phyloP scores from a whole-genome alignment of 2,888 invertebrate species.

The Nephrotoma flavescens region DNA sequence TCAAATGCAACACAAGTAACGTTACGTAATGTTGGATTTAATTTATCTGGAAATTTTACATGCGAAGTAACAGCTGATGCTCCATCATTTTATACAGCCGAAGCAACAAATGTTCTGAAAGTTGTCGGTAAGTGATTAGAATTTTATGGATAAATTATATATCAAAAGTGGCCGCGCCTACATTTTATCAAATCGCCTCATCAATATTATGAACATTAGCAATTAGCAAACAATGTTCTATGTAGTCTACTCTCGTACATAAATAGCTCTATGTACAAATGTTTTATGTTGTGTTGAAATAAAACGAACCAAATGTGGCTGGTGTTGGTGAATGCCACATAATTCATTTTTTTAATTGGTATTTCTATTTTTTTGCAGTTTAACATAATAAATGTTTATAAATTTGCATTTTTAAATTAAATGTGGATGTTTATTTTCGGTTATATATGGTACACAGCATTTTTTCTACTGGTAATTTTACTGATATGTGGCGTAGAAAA shows the following conservation, averaged over 20 bases:
- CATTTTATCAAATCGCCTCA: background rate
- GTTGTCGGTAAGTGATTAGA: conserved; percentile 47
- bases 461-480: background rate
- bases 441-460: background rate
- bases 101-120: conserved; percentile 47
- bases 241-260: background rate
- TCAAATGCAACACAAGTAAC: conserved; percentile 56
- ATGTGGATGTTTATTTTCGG: background rate
- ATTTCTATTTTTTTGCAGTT: background rate
- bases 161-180: background rate
- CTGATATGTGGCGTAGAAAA: background rate
- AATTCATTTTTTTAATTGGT: background rate
- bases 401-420: background rate
- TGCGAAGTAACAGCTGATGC: conserved; percentile 57
- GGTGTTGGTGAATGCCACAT: background rate
- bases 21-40: conserved; percentile 49
- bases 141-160: background rate
- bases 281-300: background rate
- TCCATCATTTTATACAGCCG: conserved; percentile 49
- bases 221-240: background rate
- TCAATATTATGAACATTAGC: background rate
- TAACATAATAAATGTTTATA: background rate
- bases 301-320: background rate
- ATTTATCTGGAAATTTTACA: conserved; percentile 53
- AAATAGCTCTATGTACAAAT: background rate